Evolutionary conservation across 2,113 vertebrate species (phyloP).

Genomic region (Trogon melanurus): DNA sequence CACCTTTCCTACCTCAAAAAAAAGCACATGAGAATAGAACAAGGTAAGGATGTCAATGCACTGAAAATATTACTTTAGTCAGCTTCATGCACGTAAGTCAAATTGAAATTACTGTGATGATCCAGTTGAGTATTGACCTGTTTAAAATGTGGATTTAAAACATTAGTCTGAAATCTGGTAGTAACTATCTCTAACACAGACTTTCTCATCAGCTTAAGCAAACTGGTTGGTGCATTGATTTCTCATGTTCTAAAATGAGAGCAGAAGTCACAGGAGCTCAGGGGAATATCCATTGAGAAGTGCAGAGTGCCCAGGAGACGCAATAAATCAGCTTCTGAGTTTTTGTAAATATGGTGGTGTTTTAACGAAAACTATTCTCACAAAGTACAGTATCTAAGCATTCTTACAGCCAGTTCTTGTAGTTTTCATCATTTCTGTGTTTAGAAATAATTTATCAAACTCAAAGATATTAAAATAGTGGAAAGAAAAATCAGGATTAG

Average conservation of each 20-base stretch:
- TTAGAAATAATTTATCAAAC: conserved; percentile 1
- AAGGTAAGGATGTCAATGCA: not conserved
- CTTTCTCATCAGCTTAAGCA: not conserved
- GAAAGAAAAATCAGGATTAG: not conserved
- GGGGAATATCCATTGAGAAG: not conserved
- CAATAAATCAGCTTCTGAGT: not conserved
- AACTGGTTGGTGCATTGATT: not conserved
- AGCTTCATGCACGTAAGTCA: not conserved
- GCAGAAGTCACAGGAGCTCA: not conserved
- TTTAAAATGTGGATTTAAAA: not conserved
- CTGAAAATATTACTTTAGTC: not conserved
- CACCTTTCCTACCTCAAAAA: not conserved
- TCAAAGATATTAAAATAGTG: not conserved
- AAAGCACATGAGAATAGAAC: not conserved
- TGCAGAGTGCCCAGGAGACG: not conserved
- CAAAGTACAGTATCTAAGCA: not conserved
- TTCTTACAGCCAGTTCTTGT: not conserved
- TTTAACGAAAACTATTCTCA: not conserved
- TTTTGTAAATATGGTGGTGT: not conserved
- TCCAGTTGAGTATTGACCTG: not conserved
- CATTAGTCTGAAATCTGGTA: not conserved
- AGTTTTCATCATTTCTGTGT: conserved; percentile 14
- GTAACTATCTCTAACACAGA: not conserved
- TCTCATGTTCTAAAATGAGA: not conserved
- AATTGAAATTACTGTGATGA: not conserved